Evolutionary conservation across 64 coral and sea anemone species (phyloP), one percentile per base, ranked within the genome.

Genomic region (Platygyra sinensis): DNA sequence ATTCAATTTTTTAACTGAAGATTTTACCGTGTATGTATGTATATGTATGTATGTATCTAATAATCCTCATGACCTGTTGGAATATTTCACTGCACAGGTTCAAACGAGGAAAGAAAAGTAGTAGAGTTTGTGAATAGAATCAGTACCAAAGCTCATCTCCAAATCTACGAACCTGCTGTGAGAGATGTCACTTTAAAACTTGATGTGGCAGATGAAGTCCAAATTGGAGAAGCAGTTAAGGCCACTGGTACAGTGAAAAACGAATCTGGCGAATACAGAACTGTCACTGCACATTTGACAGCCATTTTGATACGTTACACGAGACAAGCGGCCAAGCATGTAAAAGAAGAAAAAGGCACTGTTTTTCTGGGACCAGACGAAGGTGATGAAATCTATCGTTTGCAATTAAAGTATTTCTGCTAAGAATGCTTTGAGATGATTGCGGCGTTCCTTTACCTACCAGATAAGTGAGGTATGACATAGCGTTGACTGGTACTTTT

Each of bases 51-150:
- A n/a, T n/a, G n/a, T n/a, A n/a, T n/a, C n/a, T n/a, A n/a, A n/a
- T n/a, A 36, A 36, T 36, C 3, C 33, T 36, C 33, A 36, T 3
- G 33, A 36, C 33, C 33, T 36, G 33, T 36, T 36, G 33, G 3
- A 36, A 36, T 36, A 1, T 36, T 36, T 36, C 33, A 36, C 31
- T 20, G 30, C 29, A 72, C 62, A 92, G 90, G 83, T 33, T 69
- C 81, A 29, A 19, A 86, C 6, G 57, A 78, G 69, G 90, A 96
- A 33, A 74, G 94, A n/a, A 12, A 39, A 12, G 94, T 86, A 5
- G 74, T 92, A n/a, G 11, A 39, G 77, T 67, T 82, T n/a, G 90
- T 86, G 8, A 78, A 89, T n/a, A 85, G 60, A 28, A 89, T 78
- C 18, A 89, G 90, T 32, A 65, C 76, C 2, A 72, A 76, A 24